Conservation (phyloP, 2,888 invertebrate genomes). For the Anodontia alba region DNA sequence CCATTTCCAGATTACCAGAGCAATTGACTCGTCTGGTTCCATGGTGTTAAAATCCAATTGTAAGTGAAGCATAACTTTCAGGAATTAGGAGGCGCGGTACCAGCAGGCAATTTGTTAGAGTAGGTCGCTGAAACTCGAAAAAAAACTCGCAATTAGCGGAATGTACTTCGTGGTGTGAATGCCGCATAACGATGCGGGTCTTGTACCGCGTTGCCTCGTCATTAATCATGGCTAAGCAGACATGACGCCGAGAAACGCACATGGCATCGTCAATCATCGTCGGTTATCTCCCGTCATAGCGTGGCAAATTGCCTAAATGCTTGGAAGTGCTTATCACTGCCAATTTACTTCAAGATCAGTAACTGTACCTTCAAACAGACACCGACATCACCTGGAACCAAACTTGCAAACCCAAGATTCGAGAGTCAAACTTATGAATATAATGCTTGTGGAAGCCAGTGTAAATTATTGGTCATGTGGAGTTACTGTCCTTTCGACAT, state of each 20-base stretch:
- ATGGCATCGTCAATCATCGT: conserved; percentile 11
- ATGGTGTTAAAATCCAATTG: not conserved
- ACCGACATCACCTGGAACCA: too few species aligned
- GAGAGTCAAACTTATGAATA: too few species aligned
- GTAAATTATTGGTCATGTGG: too few species aligned
- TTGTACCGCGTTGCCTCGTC: not conserved
- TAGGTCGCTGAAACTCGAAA: not conserved
- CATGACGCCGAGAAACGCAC: conserved; percentile 15
- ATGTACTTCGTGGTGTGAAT: conserved; percentile 5
- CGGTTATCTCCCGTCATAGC: conserved; percentile 7
- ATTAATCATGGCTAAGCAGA: conserved; percentile 14
- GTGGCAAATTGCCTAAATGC: conserved; percentile 17
- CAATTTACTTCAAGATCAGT: conserved; percentile 12
- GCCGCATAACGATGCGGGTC: conserved; percentile 13
- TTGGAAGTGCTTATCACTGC: conserved; percentile 11
- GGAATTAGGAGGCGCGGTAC: not conserved
- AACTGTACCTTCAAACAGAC: not conserved
- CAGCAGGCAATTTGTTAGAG: conserved; percentile 5
- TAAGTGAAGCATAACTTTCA: not conserved
- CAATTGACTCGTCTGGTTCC: not conserved
- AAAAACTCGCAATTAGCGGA: conserved; percentile 7
- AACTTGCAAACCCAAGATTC: too few species aligned
- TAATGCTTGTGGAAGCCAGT: too few species aligned
- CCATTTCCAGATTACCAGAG: conserved; percentile 6
- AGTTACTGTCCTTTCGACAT: too few species aligned